These are phyloP conservation scores for Percina caprodes DNA, from an alignment of 2,113 vertebrate genomes.

Conservation along the genomic window DNA sequence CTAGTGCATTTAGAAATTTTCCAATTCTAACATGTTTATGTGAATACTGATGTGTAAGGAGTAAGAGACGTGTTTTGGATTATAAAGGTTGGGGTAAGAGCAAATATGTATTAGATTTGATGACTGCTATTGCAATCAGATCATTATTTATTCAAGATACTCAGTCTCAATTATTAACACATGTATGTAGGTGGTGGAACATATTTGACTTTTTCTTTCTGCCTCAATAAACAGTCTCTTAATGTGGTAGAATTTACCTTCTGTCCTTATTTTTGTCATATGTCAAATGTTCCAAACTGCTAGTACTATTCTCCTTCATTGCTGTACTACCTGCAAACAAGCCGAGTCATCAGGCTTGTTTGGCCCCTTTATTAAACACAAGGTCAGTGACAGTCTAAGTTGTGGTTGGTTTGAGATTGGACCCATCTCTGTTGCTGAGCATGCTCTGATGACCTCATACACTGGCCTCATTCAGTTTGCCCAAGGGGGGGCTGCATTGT, in stretches of 20 bases:
- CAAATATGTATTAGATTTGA: background rate
- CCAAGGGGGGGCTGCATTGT: slow-evolving; percentile 53
- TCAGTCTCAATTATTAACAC: background rate
- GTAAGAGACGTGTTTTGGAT: background rate
- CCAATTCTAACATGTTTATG: background rate
- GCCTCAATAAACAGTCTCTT: background rate
- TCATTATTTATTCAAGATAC: slow-evolving; percentile 1
- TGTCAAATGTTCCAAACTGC: background rate
- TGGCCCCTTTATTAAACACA: slow-evolving; percentile 47
- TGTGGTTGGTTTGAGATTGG: slow-evolving; percentile 38
- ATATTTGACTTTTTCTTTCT: background rate
- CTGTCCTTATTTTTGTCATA: background rate
- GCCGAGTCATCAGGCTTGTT: slow-evolving; percentile 47
- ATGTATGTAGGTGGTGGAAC: background rate
- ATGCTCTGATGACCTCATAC: slow-evolving; percentile 76
- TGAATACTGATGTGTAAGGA: background rate
- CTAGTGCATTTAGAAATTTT: background rate
- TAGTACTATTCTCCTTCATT: background rate
- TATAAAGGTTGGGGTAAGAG: background rate
- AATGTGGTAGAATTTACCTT: background rate
- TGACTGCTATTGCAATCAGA: background rate
- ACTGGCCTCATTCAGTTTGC: slow-evolving; percentile 71
- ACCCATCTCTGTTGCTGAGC: slow-evolving; percentile 44
- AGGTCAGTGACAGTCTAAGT: slow-evolving; percentile 39
- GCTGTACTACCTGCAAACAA: slow-evolving; percentile 26